phyloP scores from a whole-genome alignment of 2,113 vertebrate genomes.

The Phycodurus eques region DNA sequence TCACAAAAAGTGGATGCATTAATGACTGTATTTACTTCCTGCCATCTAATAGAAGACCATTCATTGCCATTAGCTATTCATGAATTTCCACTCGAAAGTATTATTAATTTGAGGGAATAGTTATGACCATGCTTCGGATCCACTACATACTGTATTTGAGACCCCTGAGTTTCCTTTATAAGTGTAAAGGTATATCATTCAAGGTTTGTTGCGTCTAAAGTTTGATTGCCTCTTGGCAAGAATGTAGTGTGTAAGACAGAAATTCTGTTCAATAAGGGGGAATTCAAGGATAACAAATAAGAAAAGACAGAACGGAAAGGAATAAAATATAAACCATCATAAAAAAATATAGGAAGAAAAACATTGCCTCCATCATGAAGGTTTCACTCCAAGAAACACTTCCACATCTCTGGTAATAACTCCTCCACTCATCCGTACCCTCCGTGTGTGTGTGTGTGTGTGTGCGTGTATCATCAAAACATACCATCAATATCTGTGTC shows the following conservation, averaged over 20 bases:
- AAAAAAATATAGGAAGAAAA: conserved; percentile 11
- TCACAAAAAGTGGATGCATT: too few relatives aligned
- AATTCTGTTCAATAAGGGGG: background rate
- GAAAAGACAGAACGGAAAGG: background rate
- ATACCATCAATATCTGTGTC: conserved; percentile 47
- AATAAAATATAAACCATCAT: conserved; percentile 12
- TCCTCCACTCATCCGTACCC: conserved; percentile 10
- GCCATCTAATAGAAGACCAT: too few relatives aligned
- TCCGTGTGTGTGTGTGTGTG: background rate
- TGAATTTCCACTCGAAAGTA: too few relatives aligned
- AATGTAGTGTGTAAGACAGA: background rate
- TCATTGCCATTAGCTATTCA: too few relatives aligned
- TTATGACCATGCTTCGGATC: too few relatives aligned
- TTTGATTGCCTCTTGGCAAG: background rate
- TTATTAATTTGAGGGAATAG: too few relatives aligned
- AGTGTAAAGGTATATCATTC: background rate
- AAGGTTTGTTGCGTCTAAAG: background rate
- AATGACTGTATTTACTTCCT: too few relatives aligned
- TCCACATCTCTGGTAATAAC: conserved; percentile 30
- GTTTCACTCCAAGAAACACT: conserved; percentile 24
- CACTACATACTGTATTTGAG: too few relatives aligned
- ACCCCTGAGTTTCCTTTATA: background rate
- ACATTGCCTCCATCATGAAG: conserved; percentile 27
- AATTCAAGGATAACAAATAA: conserved; percentile 1
- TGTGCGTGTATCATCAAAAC: conserved; percentile 37